A percentile compares a stretch with the other conserved stretches of the same genome.
Conservation (phyloP, 92 coral and sea anemone genomes). For the Scolanthus callimorphus region DNA sequence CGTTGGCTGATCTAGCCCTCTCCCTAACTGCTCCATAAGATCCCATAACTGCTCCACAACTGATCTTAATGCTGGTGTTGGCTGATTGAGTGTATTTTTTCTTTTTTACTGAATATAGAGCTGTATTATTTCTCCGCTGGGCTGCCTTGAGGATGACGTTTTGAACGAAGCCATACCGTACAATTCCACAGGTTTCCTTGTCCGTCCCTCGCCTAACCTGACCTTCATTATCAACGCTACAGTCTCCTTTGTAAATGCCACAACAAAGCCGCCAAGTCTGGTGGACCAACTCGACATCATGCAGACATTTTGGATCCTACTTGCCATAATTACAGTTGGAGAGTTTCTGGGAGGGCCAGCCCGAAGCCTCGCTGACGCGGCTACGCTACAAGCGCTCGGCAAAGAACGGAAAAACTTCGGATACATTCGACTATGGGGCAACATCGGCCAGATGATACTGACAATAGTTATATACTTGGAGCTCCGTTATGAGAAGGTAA, state of each 20-base stretch:
- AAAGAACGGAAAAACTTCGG: constrained; percentile 56
- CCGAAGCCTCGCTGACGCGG: constrained; percentile 60
- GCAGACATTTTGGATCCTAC: constrained; percentile 37
- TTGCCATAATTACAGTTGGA: constrained; percentile 42
- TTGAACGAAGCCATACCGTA: background rate
- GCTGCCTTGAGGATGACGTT: background rate
- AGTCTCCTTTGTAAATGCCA: constrained; percentile 1
- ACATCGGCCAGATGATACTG: constrained; percentile 44
- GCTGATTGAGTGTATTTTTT: too few relatives aligned
- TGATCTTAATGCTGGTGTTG: too few relatives aligned
- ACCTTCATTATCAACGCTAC: background rate
- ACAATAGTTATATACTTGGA: constrained; percentile 31
- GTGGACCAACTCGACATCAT: constrained; percentile 18
- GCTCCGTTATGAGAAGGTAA: constrained; percentile 41
- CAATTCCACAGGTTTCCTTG: background rate
- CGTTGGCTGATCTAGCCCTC: too few relatives aligned
- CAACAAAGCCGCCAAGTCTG: background rate
- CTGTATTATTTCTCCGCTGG: background rate
- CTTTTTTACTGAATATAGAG: too few relatives aligned
- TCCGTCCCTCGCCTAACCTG: background rate
- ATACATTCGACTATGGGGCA: constrained; percentile 59
- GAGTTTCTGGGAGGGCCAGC: constrained; percentile 72
- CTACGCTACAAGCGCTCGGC: constrained; percentile 50
- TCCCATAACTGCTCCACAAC: too few relatives aligned
- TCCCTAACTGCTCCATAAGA: too few relatives aligned